Evolutionary conservation across 2,113 vertebrate genomes (phyloP), one percentile per base, ranked within the genome.

Genomic region (Epinephelus moara): DNA sequence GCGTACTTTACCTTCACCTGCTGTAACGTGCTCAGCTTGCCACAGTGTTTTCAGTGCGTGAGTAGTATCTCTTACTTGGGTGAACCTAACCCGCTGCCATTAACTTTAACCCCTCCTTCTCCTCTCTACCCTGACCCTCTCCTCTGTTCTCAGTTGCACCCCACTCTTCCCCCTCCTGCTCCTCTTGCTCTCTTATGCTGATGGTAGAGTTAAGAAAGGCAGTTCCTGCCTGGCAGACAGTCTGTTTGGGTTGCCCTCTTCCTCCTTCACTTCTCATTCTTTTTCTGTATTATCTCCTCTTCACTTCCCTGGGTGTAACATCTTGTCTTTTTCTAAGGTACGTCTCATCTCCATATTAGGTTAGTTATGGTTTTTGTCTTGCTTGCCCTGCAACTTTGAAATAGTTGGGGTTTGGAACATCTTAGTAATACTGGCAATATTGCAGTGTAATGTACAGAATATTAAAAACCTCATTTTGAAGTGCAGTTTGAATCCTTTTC

Each of bases 191-290:
- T 75, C 81, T 6, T 76, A 57, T 69, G 60, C 84, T 82, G 90
- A 89, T 90, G 88, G 91, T 81, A 82, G 63, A 93, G 93, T 90
- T 90, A 89, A 89, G 91, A 90, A 70, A 88, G 84, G 91, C 88
- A 90, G 88, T 90, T 94, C 89, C 92, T 92, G 89, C 76, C 85
- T 88, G 87, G 83, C 77, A 81, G 79, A 77, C 64, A 14, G 55
- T 80, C 56, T 78, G 83, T 92, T 90, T 91, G 70, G 72, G 75
- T 88, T 84, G 70, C n/a, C 57, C 60, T 89, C 81, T 87, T 86
- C 77, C 76, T 78, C 70, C 14, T 66, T 18, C 27, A 63, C 71
- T 71, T 68, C 59, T 75, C 72, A 23, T 81, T 64, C 62, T 61
- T 69, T 42, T 60, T 73, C 40, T 67, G 21, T 45, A 2, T 83